Base-by-base conservation (phyloP, 2,888 invertebrate genomes). In the Pseudococcus jackbeardsleyi region DNA sequence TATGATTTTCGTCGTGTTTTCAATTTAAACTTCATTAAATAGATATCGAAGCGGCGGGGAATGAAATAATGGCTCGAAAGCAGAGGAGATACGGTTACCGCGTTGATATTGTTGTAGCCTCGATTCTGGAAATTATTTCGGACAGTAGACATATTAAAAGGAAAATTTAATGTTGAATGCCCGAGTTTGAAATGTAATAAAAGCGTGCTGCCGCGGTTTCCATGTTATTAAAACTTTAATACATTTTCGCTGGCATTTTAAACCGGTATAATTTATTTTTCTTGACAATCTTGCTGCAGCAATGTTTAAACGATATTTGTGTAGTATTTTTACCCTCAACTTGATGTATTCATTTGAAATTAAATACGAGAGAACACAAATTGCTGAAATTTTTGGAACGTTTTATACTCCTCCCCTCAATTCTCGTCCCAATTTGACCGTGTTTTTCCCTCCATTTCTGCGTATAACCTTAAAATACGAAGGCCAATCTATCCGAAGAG, bases 291-390 rank as follows among this genome's bases (percentile, higher is more conserved):
- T 72, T 33, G 26, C 26, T 72, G 68, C 68, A 72, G 68, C 68
- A 26, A 72, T 72, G 68, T 72, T 72, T 72, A 72, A 72, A 72
- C 68, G 68, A 72, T 72, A 72, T 72, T 72, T 12, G 68, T 72
- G 68, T 72, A 5, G 68, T 72, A 72, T 72, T 72, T 72, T 72
- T 72, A 72, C 68, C 68, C 68, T 26, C 68, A 72, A 72, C 68
- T 72, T 72, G 68, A 72, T 72, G 68, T 72, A 72, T 72, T 33
- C 68, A 72, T 72, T 72, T 72, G 68, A 72, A 72, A 72, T 72
- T 72, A 72, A 72, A 72, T 72, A 72, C 68, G 26, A 33, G 68
- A 72, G 68, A 59, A 59, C 68, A 72, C 68, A 26, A 72, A 72
- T 72, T 72, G 68, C 33, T 72, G 26, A 33, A 72, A 72, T 72